Conservation (phyloP, 2,113 vertebrate species). For the Takifugu flavidus region DNA sequence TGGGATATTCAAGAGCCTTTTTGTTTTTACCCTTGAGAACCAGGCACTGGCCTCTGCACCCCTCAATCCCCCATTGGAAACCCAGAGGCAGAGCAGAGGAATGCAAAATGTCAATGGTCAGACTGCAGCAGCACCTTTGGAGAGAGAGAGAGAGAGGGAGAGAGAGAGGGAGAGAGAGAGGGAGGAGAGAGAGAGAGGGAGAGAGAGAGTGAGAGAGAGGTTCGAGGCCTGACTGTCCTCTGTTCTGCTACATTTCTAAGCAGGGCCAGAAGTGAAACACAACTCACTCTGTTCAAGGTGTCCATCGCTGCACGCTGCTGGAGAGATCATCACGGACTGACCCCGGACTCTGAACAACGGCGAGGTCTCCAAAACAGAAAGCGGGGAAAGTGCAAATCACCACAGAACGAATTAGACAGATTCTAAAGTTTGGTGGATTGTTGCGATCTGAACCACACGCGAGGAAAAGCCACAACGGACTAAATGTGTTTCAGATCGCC, state of each 20-base stretch:
- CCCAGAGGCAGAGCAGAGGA: conserved; percentile 73
- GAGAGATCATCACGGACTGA: conserved; percentile 43
- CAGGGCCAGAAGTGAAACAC: conserved; percentile 46
- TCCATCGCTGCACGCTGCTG: conserved; percentile 46
- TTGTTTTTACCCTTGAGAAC: conserved; percentile 86
- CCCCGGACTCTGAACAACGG: conserved; percentile 30
- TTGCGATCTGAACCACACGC: neutral
- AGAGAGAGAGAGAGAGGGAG: conserved; percentile 34
- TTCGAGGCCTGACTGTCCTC: conserved; percentile 54
- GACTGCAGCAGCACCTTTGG: conserved; percentile 73
- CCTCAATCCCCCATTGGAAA: conserved; percentile 81
- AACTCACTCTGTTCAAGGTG: conserved; percentile 65
- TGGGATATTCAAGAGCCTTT: conserved; percentile 87
- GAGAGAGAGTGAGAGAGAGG: conserved; percentile 54
- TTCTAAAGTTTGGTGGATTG: neutral
- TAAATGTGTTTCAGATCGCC: conserved; percentile 5
- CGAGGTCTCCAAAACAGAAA: conserved; percentile 20
- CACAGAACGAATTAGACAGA: conserved; percentile 7
- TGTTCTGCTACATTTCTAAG: conserved; percentile 31
- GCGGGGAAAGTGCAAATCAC: conserved; percentile 19
- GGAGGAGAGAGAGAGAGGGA: conserved; percentile 46
- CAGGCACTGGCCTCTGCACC: conserved; percentile 73
- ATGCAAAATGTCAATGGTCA: conserved; percentile 78
- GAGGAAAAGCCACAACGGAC: neutral
- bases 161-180: conserved; percentile 39